Evolutionary conservation across 2,888 invertebrate species (phyloP).

Genomic region (Perizoma flavofasciatum): DNA sequence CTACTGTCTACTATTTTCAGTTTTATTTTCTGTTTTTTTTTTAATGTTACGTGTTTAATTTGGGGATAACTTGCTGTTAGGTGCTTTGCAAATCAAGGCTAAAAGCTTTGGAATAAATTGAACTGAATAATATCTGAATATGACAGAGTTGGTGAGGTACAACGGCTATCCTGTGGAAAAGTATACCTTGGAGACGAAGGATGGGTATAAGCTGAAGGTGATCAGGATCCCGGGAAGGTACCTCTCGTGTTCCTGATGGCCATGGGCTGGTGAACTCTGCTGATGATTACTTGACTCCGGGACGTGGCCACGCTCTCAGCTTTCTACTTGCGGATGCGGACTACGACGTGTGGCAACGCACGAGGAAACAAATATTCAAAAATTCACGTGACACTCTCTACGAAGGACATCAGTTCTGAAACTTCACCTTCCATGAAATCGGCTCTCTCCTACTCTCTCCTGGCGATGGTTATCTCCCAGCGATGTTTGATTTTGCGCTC

Average conservation of each 20-base stretch:
- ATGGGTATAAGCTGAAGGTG: slow-evolving; percentile 43
- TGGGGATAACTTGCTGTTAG: slow-evolving; percentile 16
- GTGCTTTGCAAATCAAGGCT: not conserved
- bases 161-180: slow-evolving; percentile 30
- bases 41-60: slow-evolving; percentile 1
- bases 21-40: slow-evolving; percentile 2
- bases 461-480: too few relatives aligned
- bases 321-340: slow-evolving; percentile 84
- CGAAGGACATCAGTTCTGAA: slow-evolving; percentile 75
- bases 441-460: too few relatives aligned
- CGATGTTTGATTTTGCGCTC: slow-evolving; percentile 87
- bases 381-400: slow-evolving; percentile 62
- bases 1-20: not conserved
- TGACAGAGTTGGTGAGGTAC: slow-evolving; percentile 31
- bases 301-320: slow-evolving; percentile 79
- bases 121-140: slow-evolving; percentile 29
- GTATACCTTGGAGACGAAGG: slow-evolving; percentile 37
- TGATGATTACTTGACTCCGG: slow-evolving; percentile 87
- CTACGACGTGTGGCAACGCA: slow-evolving; percentile 89
- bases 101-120: not conserved
- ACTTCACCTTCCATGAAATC: slow-evolving; percentile 90
- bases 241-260: slow-evolving; percentile 85
- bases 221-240: slow-evolving; percentile 35
- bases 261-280: slow-evolving; percentile 89
- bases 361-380: slow-evolving; percentile 87